These are phyloP conservation scores for Silurus asotus DNA, from an alignment of 2,113 vertebrate species.

Conservation along the genomic window DNA sequence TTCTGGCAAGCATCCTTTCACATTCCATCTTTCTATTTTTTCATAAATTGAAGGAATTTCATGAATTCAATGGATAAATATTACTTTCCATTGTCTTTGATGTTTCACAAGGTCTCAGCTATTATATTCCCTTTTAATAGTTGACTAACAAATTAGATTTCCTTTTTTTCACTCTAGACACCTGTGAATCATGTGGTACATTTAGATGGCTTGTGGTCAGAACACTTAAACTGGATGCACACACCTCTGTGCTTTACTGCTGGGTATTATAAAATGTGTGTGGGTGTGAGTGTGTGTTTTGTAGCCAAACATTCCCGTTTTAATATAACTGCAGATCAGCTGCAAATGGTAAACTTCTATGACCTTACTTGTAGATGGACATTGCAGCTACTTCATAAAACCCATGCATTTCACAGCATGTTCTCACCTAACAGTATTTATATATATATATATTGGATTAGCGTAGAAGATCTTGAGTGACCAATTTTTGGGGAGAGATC, in stretches of 20 bases:
- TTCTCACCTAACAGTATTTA: conserved; percentile 5
- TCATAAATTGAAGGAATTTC: not conserved
- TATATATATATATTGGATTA: too few relatives aligned
- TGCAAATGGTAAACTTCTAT: not conserved
- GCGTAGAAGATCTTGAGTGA: too few relatives aligned
- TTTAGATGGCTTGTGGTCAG: conserved; percentile 42
- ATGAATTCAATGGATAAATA: conserved; percentile 20
- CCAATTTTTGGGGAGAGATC: too few relatives aligned
- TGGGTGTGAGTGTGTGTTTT: not conserved
- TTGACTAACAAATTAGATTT: not conserved
- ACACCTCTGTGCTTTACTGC: not conserved
- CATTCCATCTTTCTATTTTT: not conserved
- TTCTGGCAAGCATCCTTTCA: not conserved
- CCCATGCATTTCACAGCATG: not conserved
- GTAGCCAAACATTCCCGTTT: conserved; percentile 26
- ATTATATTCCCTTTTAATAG: not conserved
- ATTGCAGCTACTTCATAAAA: conserved; percentile 11
- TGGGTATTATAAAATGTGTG: not conserved
- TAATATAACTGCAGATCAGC: not conserved
- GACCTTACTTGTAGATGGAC: conserved; percentile 27
- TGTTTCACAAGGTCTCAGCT: conserved; percentile 18
- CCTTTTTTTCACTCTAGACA: conserved; percentile 28
- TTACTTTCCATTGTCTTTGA: conserved; percentile 17
- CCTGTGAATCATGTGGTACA: conserved; percentile 47
- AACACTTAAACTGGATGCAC: conserved; percentile 54